Base-by-base conservation (phyloP, 2,888 invertebrate genomes). In the Odontomyia ornata region DNA sequence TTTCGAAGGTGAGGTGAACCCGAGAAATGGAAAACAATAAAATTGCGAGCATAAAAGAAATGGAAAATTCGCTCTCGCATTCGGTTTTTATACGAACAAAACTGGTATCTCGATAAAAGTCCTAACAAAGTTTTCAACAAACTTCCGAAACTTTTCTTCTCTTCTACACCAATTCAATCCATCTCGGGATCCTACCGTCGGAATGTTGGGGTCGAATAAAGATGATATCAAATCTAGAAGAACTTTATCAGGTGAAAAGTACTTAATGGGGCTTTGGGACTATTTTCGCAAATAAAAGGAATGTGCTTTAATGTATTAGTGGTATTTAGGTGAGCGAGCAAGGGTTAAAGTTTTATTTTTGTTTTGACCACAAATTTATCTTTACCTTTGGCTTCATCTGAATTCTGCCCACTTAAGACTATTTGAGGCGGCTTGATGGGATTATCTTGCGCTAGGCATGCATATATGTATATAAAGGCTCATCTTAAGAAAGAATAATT, bases 211-310 rank as follows among this genome's bases (percentile, higher is more conserved):
- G 64, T n/a, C 11, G 30, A 5, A 18, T 21, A 60, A 64, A 28
- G 27, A 64, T 30, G 64, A 64, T 64, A 64, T 64, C 64, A 23
- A 64, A 64, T 64, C 30, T 64, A 25, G 30, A 30, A 2, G 11
- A 67, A 67, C 9, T 67, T 67, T 67, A 67, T 67, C 67, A 67
- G 46, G 46, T 43, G 36, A 67, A 67, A 46, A 67, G 67, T 67
- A 46, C 46, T 67, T 67, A 67, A 43, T 23, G 46, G 28, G 9
- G 11, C 46, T 46, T 21, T 46, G 11, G 67, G 67, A 67, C 43
- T 43, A 67, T 46, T 43, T 27, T 67, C 23, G 43, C 15, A 46
- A 67, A 21, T 15, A 52, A 9, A n/a, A 52, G 52, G 18, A 52
- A 15, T 4, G 15, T n/a, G 13, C 52, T 15, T 52, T 18, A 13